Base-by-base conservation (phyloP, 2,797 vertebrate genomes). In the Onychomys arenicola region DNA sequence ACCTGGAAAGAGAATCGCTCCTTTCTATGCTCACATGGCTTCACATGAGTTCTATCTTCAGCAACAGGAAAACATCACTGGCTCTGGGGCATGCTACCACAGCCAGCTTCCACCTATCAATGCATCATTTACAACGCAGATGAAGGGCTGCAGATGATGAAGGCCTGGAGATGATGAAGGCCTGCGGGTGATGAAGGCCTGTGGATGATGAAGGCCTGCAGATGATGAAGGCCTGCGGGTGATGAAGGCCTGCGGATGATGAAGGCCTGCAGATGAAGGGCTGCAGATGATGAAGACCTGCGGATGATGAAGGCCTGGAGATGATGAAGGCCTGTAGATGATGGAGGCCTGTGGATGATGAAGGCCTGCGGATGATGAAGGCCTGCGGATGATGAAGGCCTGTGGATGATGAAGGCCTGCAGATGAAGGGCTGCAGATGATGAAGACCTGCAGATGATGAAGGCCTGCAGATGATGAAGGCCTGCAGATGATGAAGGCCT, bases 31-130 rank as follows among this genome's bases (percentile, higher is more conserved):
- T 34, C 52, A 92, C 23, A 13, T 23, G 29, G 25, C 88, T 83
- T 13, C 27, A 59, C 78, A 61, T 21, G 23, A 87, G 67, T 77
- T 78, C 67, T n/a, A 19, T 17, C 49, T 75, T 78, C 29, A 95
- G 37, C 43, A 91, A 55, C 63, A 95, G 85, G 81, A 93, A 91
- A 93, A 27, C 34, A 73, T 59, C 88, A 25, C 21, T 37, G 63
- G 40, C 71, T n/a, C 82, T 49, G 21, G 69, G 7, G 61, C 52
- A 71, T 40, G 71, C 69, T 86, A 65, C 67, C n/a, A 83, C 9
- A 61, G 80, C 65, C 27, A 78, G n/a, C 52, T 89, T 89, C 76
- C 34, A 7, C 89, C 81, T 77, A 43, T 77, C 65, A 32, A n/a
- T 23, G 40, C 21, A 52, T 86, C 69, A 52, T 77, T 73, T 82